phyloP scores from a whole-genome alignment of 2,888 invertebrate species.

The Cosmorhoe ocellata region DNA sequence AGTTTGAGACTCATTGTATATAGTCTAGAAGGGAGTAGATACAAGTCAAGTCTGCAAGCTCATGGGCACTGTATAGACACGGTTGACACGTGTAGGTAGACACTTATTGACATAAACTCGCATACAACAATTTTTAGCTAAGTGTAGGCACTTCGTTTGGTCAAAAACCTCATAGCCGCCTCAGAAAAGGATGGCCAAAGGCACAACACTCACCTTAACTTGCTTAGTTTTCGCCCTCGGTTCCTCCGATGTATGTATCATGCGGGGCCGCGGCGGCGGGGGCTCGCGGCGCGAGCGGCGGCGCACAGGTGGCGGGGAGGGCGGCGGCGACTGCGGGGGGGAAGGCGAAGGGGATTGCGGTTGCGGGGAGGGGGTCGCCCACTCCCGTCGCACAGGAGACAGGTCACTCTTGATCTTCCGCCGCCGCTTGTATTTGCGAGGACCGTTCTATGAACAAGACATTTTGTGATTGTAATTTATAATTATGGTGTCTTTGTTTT shows the following conservation, averaged over 20 bases:
- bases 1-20: neutral
- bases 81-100: too few relatives aligned
- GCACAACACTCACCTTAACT: conserved; percentile 51
- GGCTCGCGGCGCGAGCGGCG: conserved; percentile 42
- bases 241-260: conserved; percentile 88
- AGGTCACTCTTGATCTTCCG: conserved; percentile 85
- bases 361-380: conserved; percentile 35
- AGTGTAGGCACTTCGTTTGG: too few relatives aligned
- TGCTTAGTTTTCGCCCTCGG: conserved; percentile 85
- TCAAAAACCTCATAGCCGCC: too few relatives aligned
- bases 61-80: too few relatives aligned
- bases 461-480: too few relatives aligned
- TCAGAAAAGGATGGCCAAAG: too few relatives aligned
- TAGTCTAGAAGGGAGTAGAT: too few relatives aligned
- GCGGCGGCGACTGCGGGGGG: conserved; percentile 34
- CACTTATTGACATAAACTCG: too few relatives aligned
- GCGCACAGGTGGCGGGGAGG: conserved; percentile 32
- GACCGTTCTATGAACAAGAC: conserved; percentile 80
- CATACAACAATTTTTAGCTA: too few relatives aligned
- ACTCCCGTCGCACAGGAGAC: conserved; percentile 42
- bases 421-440: conserved; percentile 90
- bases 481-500: too few relatives aligned
- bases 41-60: too few relatives aligned
- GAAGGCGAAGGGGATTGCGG: conserved; percentile 66
- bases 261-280: conserved; percentile 84